Base-by-base conservation (phyloP, 2,113 vertebrate species). In the Tangachromis dhanisi region DNA sequence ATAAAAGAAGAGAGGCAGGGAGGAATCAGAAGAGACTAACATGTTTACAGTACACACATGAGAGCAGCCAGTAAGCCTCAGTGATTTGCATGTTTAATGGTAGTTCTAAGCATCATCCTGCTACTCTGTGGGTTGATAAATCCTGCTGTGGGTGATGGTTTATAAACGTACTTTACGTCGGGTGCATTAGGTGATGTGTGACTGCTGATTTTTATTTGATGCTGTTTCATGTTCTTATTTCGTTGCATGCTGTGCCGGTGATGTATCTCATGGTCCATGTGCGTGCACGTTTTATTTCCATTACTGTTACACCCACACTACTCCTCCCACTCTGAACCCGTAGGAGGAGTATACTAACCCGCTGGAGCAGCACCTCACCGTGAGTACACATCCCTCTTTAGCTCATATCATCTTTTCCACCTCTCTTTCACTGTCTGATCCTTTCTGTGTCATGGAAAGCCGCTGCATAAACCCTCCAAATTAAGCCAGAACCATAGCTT, bases 341-440 rank as follows among this genome's bases (percentile, higher is more conserved):
- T 93, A 98, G 98, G 97, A 98, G 96, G 97, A 97, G 95, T 97
- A 96, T 93, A 97, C 96, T 97, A 98, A 98, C 95, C 97, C 97
- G 24, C 96, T 98, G 97, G 98, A 98, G 95, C 97, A 98, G 96
- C 97, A 97, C 94, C 97, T 98, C 96, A 98, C 98, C 95, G 98
- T 98, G 97, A 98, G 98, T 99, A 98, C 82, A 53, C 90, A 68
- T 90, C 84, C 82, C 84, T 81, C 79, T 51, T 84, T 93, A 80
- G 89, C 92, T 84, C 93, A 83, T 92, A 13, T 24, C 87, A 81
- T 84, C 85, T 82, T 82, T 80, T 86, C 80, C 88, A 68, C 83
- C 42, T 84, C 89, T 85, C 24, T 55, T 66, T 89, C 83, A 26
- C 73, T 66, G 53, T 81, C 29, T 24, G 9, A 61, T 61, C 82